phyloP scores from a whole-genome alignment of 2,797 vertebrate genomes.

The Pipistrellus nathusii region DNA sequence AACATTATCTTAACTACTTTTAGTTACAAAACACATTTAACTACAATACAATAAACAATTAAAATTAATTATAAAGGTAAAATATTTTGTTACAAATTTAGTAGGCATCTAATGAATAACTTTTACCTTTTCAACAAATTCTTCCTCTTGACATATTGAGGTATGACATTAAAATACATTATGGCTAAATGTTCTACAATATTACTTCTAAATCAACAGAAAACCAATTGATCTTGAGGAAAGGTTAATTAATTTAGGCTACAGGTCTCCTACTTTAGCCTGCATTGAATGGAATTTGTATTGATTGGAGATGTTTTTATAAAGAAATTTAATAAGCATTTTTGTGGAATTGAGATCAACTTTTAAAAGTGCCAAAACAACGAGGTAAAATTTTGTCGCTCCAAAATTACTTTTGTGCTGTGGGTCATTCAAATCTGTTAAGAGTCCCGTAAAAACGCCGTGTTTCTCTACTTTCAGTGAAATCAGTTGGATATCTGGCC shows the following conservation, averaged over 20 bases:
- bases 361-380: conserved; percentile 64
- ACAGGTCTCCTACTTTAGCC: conserved; percentile 77
- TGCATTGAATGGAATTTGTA: conserved; percentile 74
- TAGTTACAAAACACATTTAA: conserved; percentile 63
- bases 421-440: conserved; percentile 10
- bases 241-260: conserved; percentile 78
- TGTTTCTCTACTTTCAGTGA: conserved; percentile 14
- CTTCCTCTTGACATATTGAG: conserved; percentile 68
- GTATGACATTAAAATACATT: conserved; percentile 81
- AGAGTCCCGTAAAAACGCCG: conserved; percentile 23
- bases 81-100: conserved; percentile 45
- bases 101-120: conserved; percentile 50
- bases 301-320: conserved; percentile 61
- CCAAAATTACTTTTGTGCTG: conserved; percentile 32
- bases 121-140: conserved; percentile 57
- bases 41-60: conserved; percentile 48
- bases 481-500: conserved; percentile 17
- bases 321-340: conserved; percentile 70
- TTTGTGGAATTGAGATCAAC: conserved; percentile 59
- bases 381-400: not conserved
- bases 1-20: conserved; percentile 42
- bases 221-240: conserved; percentile 75
- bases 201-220: conserved; percentile 80
- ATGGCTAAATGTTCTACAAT: conserved; percentile 72
- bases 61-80: conserved; percentile 52